These are phyloP conservation scores for Agrotis puta DNA, from an alignment of 2,888 invertebrate species.

Conservation along the genomic window DNA sequence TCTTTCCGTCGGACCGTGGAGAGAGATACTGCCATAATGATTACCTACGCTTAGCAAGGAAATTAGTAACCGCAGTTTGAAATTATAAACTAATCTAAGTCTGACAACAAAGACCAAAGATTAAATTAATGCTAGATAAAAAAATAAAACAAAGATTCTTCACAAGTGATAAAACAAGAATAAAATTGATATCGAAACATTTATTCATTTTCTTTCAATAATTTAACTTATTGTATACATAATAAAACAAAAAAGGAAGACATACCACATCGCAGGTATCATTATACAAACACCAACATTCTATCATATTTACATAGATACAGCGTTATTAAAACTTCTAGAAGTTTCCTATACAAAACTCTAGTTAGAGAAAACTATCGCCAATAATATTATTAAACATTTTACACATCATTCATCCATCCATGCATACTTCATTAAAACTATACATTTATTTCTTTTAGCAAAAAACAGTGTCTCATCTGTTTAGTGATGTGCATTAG, in stretches of 20 bases:
- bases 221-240: slow-evolving; percentile 88
- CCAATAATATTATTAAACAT: slow-evolving; percentile 57
- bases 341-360: slow-evolving; percentile 47
- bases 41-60: slow-evolving; percentile 9
- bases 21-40: slow-evolving; percentile 28
- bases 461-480: slow-evolving; percentile 38
- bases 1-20: slow-evolving; percentile 21
- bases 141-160: not conserved
- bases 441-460: slow-evolving; percentile 31
- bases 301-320: slow-evolving; percentile 86
- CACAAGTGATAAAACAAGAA: slow-evolving; percentile 20
- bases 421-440: slow-evolving; percentile 49
- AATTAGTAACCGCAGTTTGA: slow-evolving; percentile 35
- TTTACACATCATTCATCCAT: slow-evolving; percentile 50
- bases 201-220: slow-evolving; percentile 89
- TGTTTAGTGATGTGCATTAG: slow-evolving; percentile 39
- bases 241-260: slow-evolving; percentile 89
- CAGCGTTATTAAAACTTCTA: slow-evolving; percentile 67
- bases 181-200: slow-evolving; percentile 83
- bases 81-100: slow-evolving; percentile 19
- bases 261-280: slow-evolving; percentile 81
- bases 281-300: slow-evolving; percentile 82
- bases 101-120: not conserved
- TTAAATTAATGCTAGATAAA: too few species aligned
- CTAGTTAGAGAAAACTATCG: slow-evolving; percentile 45